Evolutionary conservation across 1,140 invertebrate species (phyloP).

Genomic region (Hycleus cichorii): DNA sequence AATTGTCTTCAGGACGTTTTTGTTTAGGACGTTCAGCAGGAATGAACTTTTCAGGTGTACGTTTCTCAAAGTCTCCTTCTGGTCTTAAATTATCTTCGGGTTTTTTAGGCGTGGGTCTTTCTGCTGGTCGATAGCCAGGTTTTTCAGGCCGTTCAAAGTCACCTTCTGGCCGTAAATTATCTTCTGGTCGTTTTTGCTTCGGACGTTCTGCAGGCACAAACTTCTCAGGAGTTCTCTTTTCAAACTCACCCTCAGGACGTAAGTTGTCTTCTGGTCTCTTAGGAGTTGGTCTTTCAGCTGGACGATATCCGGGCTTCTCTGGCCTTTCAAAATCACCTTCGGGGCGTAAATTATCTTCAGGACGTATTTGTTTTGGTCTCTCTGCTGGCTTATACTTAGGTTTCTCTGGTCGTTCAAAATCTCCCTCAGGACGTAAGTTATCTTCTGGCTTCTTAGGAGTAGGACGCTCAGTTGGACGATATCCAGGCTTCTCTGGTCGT

Average conservation of each 20-base stretch:
- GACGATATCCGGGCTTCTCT: constrained; percentile 38
- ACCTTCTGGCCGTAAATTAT: constrained; percentile 53
- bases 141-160: constrained; percentile 48
- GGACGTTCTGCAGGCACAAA: constrained; percentile 49
- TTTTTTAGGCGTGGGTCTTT: constrained; percentile 45
- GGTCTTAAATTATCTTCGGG: constrained; percentile 55
- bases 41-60: constrained; percentile 25
- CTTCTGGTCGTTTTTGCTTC: constrained; percentile 47
- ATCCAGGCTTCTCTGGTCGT: constrained; percentile 39
- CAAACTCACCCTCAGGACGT: constrained; percentile 54
- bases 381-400: constrained; percentile 42
- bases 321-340: constrained; percentile 52
- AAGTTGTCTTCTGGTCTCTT: constrained; percentile 49
- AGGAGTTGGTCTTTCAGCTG: constrained; percentile 41
- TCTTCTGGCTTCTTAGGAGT: constrained; percentile 43
- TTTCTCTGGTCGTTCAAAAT: constrained; percentile 44
- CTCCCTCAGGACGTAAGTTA: constrained; percentile 49
- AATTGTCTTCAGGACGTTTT: constrained; percentile 39
- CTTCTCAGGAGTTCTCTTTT: constrained; percentile 40
- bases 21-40: constrained; percentile 43
- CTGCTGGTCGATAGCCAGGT: constrained; percentile 40
- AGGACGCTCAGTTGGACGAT: constrained; percentile 39
- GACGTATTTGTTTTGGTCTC: constrained; percentile 38
- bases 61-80: constrained; percentile 51
- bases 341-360: constrained; percentile 46